Conservation (phyloP, 2,888 invertebrate genomes). For the Ormyrus labotus region DNA sequence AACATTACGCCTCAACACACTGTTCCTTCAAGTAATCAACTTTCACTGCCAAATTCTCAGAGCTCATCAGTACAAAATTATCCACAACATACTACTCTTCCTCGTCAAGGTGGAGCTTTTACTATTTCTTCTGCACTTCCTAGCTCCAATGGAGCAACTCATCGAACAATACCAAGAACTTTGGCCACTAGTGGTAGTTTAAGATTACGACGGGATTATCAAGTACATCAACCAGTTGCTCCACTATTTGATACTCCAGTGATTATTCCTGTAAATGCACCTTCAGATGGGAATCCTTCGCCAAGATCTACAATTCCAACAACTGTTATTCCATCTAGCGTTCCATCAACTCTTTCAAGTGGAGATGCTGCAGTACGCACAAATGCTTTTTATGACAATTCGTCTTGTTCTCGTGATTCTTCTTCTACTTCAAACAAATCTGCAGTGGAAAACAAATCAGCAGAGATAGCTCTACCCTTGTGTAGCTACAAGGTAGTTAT, state of each 20-base stretch:
- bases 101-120: conserved; percentile 72
- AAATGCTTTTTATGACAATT: conserved; percentile 69
- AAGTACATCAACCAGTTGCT: conserved; percentile 66
- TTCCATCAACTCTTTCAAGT: conserved; percentile 57
- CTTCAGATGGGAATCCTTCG: conserved; percentile 56
- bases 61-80: conserved; percentile 75
- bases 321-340: conserved; percentile 50
- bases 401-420: conserved; percentile 23
- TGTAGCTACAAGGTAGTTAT: conserved; percentile 60
- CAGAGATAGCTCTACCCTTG: conserved; percentile 59
- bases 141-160: conserved; percentile 74
- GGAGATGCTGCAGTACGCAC: conserved; percentile 63
- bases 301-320: conserved; percentile 64
- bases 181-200: conserved; percentile 68
- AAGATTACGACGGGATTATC: conserved; percentile 68
- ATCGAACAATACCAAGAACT: conserved; percentile 79
- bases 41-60: conserved; percentile 73
- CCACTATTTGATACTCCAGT: conserved; percentile 67
- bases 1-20: conserved; percentile 59
- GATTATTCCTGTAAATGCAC: conserved; percentile 58
- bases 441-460: conserved; percentile 59
- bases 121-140: conserved; percentile 74
- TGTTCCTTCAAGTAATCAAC: conserved; percentile 60
- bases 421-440: conserved; percentile 35
- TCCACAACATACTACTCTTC: conserved; percentile 77